These are phyloP conservation scores for Ichneumoninae sp. DNA, from an alignment of 2,888 invertebrate species.

Conservation along the genomic window DNA sequence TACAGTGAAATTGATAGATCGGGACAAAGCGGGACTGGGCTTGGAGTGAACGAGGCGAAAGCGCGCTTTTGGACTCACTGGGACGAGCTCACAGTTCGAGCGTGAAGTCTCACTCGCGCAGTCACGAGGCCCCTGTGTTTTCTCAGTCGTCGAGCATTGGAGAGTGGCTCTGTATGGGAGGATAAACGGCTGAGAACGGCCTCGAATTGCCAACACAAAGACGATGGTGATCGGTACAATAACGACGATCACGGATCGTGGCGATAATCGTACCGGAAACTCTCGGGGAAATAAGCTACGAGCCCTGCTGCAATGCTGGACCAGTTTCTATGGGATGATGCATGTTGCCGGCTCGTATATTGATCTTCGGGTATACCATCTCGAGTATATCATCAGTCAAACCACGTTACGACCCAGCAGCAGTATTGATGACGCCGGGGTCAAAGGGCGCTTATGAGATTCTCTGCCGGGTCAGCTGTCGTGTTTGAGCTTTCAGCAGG, in stretches of 20 bases:
- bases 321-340: background rate
- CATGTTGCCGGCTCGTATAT: constrained; percentile 26
- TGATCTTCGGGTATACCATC: constrained; percentile 29
- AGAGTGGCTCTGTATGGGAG: constrained; percentile 9
- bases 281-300: constrained; percentile 36
- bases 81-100: constrained; percentile 46
- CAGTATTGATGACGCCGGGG: constrained; percentile 48
- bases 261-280: constrained; percentile 61
- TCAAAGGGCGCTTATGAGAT: constrained; percentile 47
- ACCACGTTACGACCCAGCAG: constrained; percentile 52
- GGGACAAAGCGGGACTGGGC: background rate
- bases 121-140: constrained; percentile 22
- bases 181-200: constrained; percentile 61
- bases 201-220: constrained; percentile 54
- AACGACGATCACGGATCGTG: constrained; percentile 46
- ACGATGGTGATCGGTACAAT: constrained; percentile 57
- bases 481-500: constrained; percentile 25
- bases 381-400: constrained; percentile 62
- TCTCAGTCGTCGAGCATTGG: background rate
- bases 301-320: background rate
- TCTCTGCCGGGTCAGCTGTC: constrained; percentile 55
- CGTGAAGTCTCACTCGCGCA: constrained; percentile 45
- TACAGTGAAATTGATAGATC: background rate
- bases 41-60: constrained; percentile 18
- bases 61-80: constrained; percentile 49